A percentile compares a stretch with the other conserved stretches of the same genome.
Conservation (phyloP, 2,888 invertebrate genomes). For the Pristionchus entomophagus region DNA sequence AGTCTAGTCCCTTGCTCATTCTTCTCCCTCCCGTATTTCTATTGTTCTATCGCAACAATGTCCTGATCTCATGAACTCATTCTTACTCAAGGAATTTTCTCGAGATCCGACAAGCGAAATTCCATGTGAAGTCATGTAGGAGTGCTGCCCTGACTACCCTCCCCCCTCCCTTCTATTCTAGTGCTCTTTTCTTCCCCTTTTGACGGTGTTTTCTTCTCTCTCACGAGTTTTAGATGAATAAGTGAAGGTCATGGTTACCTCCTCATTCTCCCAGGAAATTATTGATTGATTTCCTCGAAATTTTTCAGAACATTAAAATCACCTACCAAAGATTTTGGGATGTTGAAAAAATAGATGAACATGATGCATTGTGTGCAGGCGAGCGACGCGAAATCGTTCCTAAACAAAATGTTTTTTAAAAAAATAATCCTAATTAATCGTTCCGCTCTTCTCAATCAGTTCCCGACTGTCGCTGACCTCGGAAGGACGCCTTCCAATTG, state of each 20-base stretch:
- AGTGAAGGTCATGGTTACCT: neutral
- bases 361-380: conserved; percentile 23
- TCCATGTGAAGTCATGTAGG: neutral
- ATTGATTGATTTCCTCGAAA: neutral
- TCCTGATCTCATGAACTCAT: neutral
- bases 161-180: conserved; percentile 19
- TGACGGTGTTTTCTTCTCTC: neutral
- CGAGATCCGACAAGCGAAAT: neutral
- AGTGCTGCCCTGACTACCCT: too few relatives aligned
- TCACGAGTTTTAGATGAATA: neutral
- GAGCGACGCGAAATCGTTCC: neutral
- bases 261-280: neutral
- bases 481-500: neutral
- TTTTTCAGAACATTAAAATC: neutral
- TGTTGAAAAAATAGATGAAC: conserved; percentile 16
- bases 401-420: neutral
- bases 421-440: neutral
- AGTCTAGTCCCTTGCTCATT: neutral
- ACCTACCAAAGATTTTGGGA: neutral
- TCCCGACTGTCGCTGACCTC: neutral
- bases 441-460: neutral
- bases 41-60: neutral
- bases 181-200: neutral
- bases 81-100: neutral
- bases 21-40: neutral